A percentile compares a stretch with the other conserved stretches of the same genome.
Conservation (phyloP, 2,888 invertebrate species). For the Digitonthophagus gazella region DNA sequence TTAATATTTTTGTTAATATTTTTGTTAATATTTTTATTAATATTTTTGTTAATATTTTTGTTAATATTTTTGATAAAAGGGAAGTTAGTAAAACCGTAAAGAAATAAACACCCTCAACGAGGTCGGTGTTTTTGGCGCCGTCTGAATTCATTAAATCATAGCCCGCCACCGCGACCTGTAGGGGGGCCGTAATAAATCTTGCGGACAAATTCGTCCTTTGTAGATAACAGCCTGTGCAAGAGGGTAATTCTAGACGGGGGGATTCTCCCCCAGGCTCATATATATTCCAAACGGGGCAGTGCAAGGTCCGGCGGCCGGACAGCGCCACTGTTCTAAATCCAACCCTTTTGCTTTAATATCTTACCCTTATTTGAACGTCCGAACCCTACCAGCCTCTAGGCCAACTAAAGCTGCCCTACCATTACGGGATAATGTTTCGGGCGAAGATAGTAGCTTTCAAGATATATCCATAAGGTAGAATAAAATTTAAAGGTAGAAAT, state of each 20-base stretch:
- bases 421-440: neutral
- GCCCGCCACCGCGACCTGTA: constrained; percentile 2
- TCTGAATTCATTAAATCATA: constrained; percentile 8
- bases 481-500: no score
- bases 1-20: no score
- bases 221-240: constrained; percentile 18
- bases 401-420: neutral
- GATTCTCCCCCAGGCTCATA: constrained; percentile 36
- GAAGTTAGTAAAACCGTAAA: neutral
- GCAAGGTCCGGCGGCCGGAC: constrained; percentile 42
- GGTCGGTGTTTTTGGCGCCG: neutral
- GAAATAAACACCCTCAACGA: neutral
- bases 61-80: constrained; percentile 2
- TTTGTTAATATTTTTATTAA: no score
- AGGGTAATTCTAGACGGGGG: constrained; percentile 13
- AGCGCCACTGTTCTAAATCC: constrained; percentile 38
- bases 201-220: constrained; percentile 24
- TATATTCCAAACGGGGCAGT: constrained; percentile 49
- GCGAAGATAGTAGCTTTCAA: neutral
- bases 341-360: constrained; percentile 39
- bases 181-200: constrained; percentile 18
- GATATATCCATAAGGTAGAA: no score
- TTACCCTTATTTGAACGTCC: constrained; percentile 12
- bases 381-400: neutral
- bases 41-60: no score